Evolutionary conservation across 2,888 invertebrate genomes (phyloP).

Genomic region (Trilocha varians): DNA sequence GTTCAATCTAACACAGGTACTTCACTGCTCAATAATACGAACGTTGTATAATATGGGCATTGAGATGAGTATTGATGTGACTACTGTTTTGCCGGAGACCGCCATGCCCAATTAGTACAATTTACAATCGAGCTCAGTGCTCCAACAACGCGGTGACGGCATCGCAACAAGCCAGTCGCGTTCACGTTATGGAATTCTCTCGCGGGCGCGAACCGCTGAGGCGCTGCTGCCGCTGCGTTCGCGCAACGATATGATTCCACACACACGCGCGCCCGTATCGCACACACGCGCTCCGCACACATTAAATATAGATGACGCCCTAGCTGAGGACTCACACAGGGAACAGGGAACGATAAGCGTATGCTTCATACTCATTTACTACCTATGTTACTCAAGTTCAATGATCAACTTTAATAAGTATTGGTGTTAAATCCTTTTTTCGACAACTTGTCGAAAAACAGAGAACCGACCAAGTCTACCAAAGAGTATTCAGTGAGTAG

Average conservation of each 20-base stretch:
- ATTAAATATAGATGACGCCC: conserved; percentile 38
- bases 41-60: conserved; percentile 46
- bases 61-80: conserved; percentile 49
- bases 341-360: background rate
- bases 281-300: conserved; percentile 26
- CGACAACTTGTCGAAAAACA: too few species aligned
- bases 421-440: too few species aligned
- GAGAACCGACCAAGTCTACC: too few species aligned
- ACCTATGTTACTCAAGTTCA: too few species aligned
- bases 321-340: conserved; percentile 16
- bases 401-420: too few species aligned
- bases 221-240: conserved; percentile 57
- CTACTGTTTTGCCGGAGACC: conserved; percentile 59
- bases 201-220: conserved; percentile 42
- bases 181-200: conserved; percentile 64
- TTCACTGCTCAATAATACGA: conserved; percentile 45
- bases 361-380: background rate
- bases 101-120: conserved; percentile 69
- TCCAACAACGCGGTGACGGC: conserved; percentile 62
- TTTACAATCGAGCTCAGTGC: conserved; percentile 58
- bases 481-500: too few species aligned
- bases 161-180: conserved; percentile 60
- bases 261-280: conserved; percentile 29
- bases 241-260: conserved; percentile 49
- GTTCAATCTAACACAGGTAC: conserved; percentile 38